Evolutionary conservation across 2,888 invertebrate species (phyloP).

Genomic region (Conistra vaccinii): DNA sequence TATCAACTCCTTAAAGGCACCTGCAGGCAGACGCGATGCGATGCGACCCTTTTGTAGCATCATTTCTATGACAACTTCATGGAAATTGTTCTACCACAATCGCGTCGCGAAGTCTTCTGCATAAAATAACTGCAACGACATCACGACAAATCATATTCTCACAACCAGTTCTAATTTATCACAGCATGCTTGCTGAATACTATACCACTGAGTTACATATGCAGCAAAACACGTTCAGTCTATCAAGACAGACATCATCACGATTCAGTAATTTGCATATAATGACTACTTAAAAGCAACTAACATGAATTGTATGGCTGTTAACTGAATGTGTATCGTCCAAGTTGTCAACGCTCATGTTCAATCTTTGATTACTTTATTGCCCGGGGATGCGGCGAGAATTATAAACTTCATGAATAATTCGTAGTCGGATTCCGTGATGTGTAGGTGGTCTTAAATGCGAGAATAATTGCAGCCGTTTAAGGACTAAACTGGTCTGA

Average conservation of each 20-base stretch:
- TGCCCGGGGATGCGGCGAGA: constrained; percentile 67
- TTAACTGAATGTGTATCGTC: constrained; percentile 78
- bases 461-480: constrained; percentile 54
- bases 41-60: too few species aligned
- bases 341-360: constrained; percentile 83
- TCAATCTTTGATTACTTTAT: constrained; percentile 81
- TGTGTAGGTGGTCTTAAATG: constrained; percentile 61
- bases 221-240: constrained; percentile 75
- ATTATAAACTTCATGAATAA: constrained; percentile 67
- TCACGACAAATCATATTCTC: constrained; percentile 4
- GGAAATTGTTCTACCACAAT: too few species aligned
- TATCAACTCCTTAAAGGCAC: too few species aligned
- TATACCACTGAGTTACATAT: constrained; percentile 58
- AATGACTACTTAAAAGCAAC: constrained; percentile 86
- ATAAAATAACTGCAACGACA: background rate
- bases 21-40: too few species aligned
- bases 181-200: constrained; percentile 58
- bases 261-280: constrained; percentile 84
- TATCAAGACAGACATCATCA: constrained; percentile 82
- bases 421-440: constrained; percentile 53
- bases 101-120: too few species aligned
- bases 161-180: constrained; percentile 58
- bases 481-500: constrained; percentile 38
- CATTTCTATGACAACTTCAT: too few species aligned
- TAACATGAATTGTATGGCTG: constrained; percentile 80